phyloP scores from a whole-genome alignment of 2,797 vertebrate genomes.

The Geotrypetes seraphini region DNA sequence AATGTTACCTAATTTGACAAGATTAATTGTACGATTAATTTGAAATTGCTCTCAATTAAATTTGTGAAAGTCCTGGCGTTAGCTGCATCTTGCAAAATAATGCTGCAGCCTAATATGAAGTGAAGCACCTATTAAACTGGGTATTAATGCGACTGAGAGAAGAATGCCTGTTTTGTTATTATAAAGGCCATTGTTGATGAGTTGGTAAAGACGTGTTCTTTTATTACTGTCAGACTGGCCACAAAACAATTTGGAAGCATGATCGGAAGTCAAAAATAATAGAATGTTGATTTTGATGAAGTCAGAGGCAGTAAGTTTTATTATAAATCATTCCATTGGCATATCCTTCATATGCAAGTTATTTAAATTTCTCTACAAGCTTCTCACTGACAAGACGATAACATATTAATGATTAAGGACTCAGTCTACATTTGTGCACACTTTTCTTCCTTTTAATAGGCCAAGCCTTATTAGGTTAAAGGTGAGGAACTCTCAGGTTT shows the following conservation, averaged over 20 bases:
- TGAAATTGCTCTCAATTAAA: constrained; percentile 92
- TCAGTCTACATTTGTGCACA: no score
- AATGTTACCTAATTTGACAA: constrained; percentile 93
- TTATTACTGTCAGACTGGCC: constrained; percentile 31
- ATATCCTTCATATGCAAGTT: no score
- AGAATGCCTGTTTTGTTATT: constrained; percentile 67
- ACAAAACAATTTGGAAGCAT: constrained; percentile 26
- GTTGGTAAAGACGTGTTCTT: constrained; percentile 46
- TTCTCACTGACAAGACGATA: no score
- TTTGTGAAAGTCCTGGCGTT: constrained; percentile 69
- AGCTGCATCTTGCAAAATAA: constrained; percentile 60
- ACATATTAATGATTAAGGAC: no score
- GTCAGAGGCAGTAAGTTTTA: no score
- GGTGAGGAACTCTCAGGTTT: no score
- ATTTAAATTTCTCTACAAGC: no score
- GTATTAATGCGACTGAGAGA: constrained; percentile 73
- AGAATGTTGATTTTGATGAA: fast-evolving
- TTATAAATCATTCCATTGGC: no score
- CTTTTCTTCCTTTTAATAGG: no score
- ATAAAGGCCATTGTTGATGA: constrained; percentile 47
- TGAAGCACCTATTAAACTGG: constrained; percentile 77
- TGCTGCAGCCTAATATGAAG: constrained; percentile 73
- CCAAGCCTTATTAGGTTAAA: no score
- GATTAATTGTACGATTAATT: constrained; percentile 98
- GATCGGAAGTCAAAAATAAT: constrained; percentile 8